Evolutionary conservation across 2,113 vertebrate species (phyloP).

Genomic region (Thryonomys swinderianus): DNA sequence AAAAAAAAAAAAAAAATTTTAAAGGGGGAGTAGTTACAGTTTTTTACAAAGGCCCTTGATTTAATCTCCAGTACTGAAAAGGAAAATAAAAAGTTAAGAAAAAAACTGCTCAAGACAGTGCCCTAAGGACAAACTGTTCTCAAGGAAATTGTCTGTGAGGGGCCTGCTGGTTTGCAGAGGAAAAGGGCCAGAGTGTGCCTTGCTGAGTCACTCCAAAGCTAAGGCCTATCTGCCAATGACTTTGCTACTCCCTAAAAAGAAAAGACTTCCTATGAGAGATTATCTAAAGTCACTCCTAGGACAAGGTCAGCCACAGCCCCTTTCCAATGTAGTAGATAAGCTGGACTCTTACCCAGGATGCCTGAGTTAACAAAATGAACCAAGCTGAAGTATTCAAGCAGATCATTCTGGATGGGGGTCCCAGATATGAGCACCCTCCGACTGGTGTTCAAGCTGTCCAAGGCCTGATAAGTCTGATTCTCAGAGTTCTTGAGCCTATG

Average conservation of each 20-base stretch:
- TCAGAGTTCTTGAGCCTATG: constrained; percentile 98
- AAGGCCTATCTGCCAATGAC: neutral
- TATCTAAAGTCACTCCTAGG: constrained; percentile 7
- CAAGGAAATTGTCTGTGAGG: neutral
- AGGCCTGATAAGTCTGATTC: constrained; percentile 97
- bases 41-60: too few relatives aligned
- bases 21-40: too few relatives aligned
- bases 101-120: neutral
- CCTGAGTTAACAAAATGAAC: constrained; percentile 98
- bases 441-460: constrained; percentile 93
- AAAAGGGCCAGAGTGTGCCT: neutral
- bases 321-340: neutral
- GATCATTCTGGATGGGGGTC: constrained; percentile 98
- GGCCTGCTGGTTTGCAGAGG: neutral
- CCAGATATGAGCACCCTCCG: constrained; percentile 97
- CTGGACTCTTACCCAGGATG: constrained; percentile 91
- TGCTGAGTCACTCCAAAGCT: neutral
- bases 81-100: neutral
- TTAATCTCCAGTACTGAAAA: too few relatives aligned
- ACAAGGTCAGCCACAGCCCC: neutral
- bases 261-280: neutral
- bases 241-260: constrained; percentile 10
- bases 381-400: constrained; percentile 98
- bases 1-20: too few relatives aligned
- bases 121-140: neutral